Base-by-base conservation (phyloP, 2,113 vertebrate genomes). In the Danionella cerebrum region DNA sequence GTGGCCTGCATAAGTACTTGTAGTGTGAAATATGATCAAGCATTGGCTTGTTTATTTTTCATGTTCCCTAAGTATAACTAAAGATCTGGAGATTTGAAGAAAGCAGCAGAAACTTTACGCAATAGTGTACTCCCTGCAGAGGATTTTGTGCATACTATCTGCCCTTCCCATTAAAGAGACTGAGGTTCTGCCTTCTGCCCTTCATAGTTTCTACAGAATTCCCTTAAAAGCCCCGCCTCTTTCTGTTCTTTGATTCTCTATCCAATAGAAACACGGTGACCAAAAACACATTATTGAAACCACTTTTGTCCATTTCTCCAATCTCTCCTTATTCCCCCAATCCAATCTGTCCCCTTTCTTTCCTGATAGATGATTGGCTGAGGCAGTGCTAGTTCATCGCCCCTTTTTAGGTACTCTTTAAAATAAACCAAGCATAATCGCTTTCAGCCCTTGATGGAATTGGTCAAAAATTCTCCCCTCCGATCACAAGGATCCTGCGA, bases 151-250 rank as follows among this genome's bases (percentile, higher is more conserved):
- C n/a, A n/a, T n/a, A 71, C 52, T 65, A 67, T 66, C 63, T 50
- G 65, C 54, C 48, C 64, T 68, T 54, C 76, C 73, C 74, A 27
- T 47, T 67, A 27, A 13, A 13, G 58, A 67, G n/a, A 65, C 74
- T 66, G 70, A 80, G 76, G 82, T 77, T 74, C 79, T 65, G 64
- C 62, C 77, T 65, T 54, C 55, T 44, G 51, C 69, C 70, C 54
- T 50, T 45, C 79, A 65, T 69, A 67, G 67, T 72, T 81, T 75
- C 77, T n/a, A 65, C 65, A 71, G 29, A 71, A 48, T 36, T 45
- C 63, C 76, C 77, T 48, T 77, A 79, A 63, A 63, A 66, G 67
- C 67, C 62, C 70, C 64, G 45, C 47, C 72, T 41, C 65, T 64
- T 72, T 50, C 63, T 12, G 12, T 53, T 60, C 54, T 65, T 75